Evolutionary conservation across 2,888 invertebrate genomes (phyloP).

Genomic region (Temnothorax rugatulus): DNA sequence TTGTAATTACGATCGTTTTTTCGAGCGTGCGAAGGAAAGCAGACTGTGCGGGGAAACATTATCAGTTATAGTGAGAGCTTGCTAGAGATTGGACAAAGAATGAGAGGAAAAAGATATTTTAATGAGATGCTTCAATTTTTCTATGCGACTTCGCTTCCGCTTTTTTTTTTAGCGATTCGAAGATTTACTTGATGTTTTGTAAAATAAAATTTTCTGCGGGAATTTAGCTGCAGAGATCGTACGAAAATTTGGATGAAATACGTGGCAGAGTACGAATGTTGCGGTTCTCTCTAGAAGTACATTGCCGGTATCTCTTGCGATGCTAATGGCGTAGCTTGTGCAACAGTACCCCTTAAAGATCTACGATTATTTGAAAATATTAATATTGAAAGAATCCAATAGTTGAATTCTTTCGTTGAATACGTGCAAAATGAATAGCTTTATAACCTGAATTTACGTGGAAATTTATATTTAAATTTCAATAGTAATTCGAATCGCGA

Average conservation of each 20-base stretch:
- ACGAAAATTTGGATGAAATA: constrained; percentile 37
- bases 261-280: constrained; percentile 34
- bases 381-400: neutral
- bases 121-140: constrained; percentile 7
- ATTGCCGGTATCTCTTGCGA: constrained; percentile 19
- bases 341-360: neutral
- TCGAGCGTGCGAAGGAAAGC: constrained; percentile 28
- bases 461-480: constrained; percentile 13
- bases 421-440: neutral
- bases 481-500: neutral
- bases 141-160: constrained; percentile 15
- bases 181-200: constrained; percentile 28
- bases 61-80: constrained; percentile 13
- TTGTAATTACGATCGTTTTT: constrained; percentile 52
- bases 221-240: constrained; percentile 8
- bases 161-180: constrained; percentile 8
- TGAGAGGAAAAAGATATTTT: constrained; percentile 4
- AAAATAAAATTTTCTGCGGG: neutral
- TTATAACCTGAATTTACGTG: neutral
- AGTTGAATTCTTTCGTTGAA: neutral
- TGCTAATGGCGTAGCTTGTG: constrained; percentile 26
- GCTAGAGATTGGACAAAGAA: neutral
- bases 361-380: neutral
- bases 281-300: constrained; percentile 26
- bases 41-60: neutral